Conservation (phyloP, 2,797 vertebrate species). For the Neostethus bicornis region DNA sequence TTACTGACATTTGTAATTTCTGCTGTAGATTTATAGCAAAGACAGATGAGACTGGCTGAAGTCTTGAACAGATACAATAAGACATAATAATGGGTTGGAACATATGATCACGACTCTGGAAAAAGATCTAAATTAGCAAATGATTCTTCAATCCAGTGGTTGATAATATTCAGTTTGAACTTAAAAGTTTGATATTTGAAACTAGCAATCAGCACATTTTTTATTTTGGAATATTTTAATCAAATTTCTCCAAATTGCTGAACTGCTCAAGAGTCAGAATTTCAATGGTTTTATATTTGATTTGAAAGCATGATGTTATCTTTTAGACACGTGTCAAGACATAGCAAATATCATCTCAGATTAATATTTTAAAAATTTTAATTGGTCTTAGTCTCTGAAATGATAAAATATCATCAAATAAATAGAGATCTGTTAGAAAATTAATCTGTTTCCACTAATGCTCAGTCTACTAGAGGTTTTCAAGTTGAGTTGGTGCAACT, state of each 20-base stretch:
- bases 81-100: not conserved
- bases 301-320: not conserved
- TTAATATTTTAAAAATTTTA: not conserved
- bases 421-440: no score
- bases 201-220: not conserved
- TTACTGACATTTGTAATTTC: not conserved
- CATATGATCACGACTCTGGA: not conserved
- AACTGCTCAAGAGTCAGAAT: not conserved
- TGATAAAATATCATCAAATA: conserved; percentile 9
- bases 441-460: no score
- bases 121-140: not conserved
- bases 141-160: conserved; percentile 2
- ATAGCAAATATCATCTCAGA: not conserved
- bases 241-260: not conserved
- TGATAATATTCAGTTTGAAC: not conserved
- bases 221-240: conserved; percentile 1
- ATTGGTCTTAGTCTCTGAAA: not conserved
- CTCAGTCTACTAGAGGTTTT: no score
- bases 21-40: conserved; percentile 1
- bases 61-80: not conserved
- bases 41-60: conserved; percentile 1
- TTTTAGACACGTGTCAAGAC: not conserved
- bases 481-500: no score
- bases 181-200: conserved; percentile 10
- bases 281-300: not conserved